Evolutionary conservation across 2,113 vertebrate species (phyloP).

Genomic region (Propithecus coquereli): DNA sequence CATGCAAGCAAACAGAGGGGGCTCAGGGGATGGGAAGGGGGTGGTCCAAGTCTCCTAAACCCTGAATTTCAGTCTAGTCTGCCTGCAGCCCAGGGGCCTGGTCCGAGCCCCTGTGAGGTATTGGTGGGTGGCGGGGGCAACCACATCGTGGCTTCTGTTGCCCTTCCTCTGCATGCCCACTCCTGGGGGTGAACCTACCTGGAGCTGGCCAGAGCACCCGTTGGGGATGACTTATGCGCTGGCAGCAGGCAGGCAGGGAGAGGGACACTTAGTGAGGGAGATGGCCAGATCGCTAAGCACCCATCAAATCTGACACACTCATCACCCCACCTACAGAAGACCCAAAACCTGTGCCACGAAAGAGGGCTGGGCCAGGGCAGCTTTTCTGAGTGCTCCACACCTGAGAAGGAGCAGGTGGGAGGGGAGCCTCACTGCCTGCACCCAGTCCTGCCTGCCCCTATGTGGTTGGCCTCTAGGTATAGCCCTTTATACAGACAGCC

Average conservation of each 20-base stretch:
- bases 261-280: too few species aligned
- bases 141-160: neutral
- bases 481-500: rapidly evolving
- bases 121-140: neutral
- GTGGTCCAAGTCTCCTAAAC: neutral
- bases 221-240: neutral
- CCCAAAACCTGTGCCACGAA: rapidly evolving
- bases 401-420: too few species aligned
- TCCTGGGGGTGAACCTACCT: neutral
- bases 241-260: neutral
- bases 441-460: neutral
- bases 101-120: too few species aligned
- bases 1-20: neutral
- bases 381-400: rapidly evolving
- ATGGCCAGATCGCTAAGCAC: neutral
- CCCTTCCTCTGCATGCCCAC: neutral
- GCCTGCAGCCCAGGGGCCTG: neutral
- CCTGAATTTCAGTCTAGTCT: neutral
- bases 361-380: rapidly evolving
- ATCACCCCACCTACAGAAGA: neutral
- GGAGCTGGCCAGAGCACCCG: neutral
- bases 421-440: neutral
- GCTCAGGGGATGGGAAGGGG: neutral
- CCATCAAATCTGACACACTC: rapidly evolving
- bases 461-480: neutral